Evolutionary conservation across 92 coral and sea anemone species (phyloP).

Genomic region (Epizoanthus rinbou): DNA sequence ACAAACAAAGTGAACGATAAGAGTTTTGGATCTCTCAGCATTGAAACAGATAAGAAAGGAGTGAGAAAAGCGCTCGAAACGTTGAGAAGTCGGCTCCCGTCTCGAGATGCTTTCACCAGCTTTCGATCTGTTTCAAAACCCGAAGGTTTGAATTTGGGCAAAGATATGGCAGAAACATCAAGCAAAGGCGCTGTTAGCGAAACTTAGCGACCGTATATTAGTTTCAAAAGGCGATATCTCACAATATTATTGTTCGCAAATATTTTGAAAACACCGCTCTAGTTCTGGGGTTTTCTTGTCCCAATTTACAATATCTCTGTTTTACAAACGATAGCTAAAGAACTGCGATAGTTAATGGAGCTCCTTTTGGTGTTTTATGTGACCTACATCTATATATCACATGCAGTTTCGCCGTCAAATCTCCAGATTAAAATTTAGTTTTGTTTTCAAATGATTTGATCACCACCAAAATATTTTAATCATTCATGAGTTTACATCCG

Average conservation of each 20-base stretch:
- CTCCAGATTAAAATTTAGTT: neutral
- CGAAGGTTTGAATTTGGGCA: constrained; percentile 1
- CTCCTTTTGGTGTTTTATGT: neutral
- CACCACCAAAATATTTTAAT: constrained; percentile 29
- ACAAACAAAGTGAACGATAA: constrained; percentile 12
- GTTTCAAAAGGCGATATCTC: neutral
- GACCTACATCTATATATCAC: neutral
- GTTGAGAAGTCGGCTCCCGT: constrained; percentile 27
- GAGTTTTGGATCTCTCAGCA: constrained; percentile 25
- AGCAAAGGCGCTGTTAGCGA: constrained; percentile 6
- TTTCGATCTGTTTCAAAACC: constrained; percentile 35
- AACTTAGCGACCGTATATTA: neutral
- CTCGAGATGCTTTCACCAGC: constrained; percentile 26
- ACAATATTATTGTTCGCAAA: neutral
- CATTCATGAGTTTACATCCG: constrained; percentile 4
- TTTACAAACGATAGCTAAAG: neutral
- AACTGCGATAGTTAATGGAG: neutral
- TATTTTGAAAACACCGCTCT: neutral
- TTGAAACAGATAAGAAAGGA: constrained; percentile 31
- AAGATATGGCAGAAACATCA: neutral
- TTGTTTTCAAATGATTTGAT: constrained; percentile 43
- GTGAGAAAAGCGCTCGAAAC: constrained; percentile 25
- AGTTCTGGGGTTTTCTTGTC: neutral
- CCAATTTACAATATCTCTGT: neutral
- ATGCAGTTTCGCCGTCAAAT: neutral